These are phyloP conservation scores for Scaptomyza caliginosa DNA, from an alignment of 2,888 invertebrate species.

Conservation along the genomic window DNA sequence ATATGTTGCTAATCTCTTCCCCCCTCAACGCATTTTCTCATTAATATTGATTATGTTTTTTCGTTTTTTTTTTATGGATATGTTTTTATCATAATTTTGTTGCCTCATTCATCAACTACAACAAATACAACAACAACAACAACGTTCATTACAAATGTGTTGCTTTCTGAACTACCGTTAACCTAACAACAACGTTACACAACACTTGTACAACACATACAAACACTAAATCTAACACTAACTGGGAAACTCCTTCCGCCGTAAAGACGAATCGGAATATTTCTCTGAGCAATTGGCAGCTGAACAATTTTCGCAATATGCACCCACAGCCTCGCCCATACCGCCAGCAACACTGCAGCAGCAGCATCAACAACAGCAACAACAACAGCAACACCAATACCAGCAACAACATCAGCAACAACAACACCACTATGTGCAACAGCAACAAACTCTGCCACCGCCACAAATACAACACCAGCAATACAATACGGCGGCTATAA, in stretches of 20 bases:
- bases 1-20: constrained; percentile 1
- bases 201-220: constrained; percentile 34
- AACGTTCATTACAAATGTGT: constrained; percentile 51
- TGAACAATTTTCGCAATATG: constrained; percentile 85
- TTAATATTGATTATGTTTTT: constrained; percentile 58
- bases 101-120: constrained; percentile 47
- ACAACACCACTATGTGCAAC: constrained; percentile 72
- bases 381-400: constrained; percentile 62
- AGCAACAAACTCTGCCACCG: constrained; percentile 82
- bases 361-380: constrained; percentile 59
- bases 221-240: constrained; percentile 36
- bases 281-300: constrained; percentile 85
- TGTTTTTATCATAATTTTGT: constrained; percentile 61
- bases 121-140: constrained; percentile 48
- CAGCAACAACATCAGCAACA: constrained; percentile 67
- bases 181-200: constrained; percentile 66
- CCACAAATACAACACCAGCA: constrained; percentile 84
- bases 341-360: constrained; percentile 59
- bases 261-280: constrained; percentile 84
- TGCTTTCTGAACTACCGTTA: constrained; percentile 75
- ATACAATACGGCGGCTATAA: constrained; percentile 83
- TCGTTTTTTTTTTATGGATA: constrained; percentile 45
- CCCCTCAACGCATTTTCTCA: constrained; percentile 45
- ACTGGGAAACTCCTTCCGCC: constrained; percentile 36
- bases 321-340: constrained; percentile 75